Percentiles rank a stretch among this genome's conserved stretches.
These are phyloP conservation scores for Oxytorus armatus DNA, from an alignment of 2,888 invertebrate genomes.

Conservation along the genomic window DNA sequence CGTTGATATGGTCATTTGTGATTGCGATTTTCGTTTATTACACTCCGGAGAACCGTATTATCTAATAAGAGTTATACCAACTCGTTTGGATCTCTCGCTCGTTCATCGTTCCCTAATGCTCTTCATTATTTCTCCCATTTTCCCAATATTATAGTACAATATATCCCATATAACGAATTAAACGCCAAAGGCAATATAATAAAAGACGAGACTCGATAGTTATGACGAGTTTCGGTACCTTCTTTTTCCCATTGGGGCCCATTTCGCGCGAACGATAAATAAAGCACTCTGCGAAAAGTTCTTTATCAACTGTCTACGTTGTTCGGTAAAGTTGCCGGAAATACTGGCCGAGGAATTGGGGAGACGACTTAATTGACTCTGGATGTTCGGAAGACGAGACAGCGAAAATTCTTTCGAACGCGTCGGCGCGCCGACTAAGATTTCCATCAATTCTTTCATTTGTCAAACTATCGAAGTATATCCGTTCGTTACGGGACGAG, in stretches of 20 bases:
- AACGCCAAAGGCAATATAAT: neutral
- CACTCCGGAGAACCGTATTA: neutral
- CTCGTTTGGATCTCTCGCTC: constrained; percentile 6
- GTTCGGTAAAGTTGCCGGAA: constrained; percentile 34
- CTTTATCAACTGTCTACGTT: constrained; percentile 45
- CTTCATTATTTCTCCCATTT: neutral
- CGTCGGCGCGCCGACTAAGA: neutral
- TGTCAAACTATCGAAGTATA: no score
- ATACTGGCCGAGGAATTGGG: neutral
- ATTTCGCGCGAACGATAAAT: constrained; percentile 36
- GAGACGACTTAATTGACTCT: constrained; percentile 35
- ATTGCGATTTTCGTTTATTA: neutral
- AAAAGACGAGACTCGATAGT: constrained; percentile 21
- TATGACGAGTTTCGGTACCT: constrained; percentile 5
- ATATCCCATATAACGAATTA: no score
- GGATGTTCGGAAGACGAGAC: neutral
- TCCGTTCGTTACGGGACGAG: no score
- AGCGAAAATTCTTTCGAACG: no score
- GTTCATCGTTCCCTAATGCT: neutral
- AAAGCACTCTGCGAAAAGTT: constrained; percentile 40
- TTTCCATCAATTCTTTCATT: neutral
- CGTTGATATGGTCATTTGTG: no score
- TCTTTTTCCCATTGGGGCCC: constrained; percentile 23
- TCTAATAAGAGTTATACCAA: neutral
- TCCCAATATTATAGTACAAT: neutral